phyloP scores from a whole-genome alignment of 2,113 vertebrate species.

The Phrynocephalus versicolor region DNA sequence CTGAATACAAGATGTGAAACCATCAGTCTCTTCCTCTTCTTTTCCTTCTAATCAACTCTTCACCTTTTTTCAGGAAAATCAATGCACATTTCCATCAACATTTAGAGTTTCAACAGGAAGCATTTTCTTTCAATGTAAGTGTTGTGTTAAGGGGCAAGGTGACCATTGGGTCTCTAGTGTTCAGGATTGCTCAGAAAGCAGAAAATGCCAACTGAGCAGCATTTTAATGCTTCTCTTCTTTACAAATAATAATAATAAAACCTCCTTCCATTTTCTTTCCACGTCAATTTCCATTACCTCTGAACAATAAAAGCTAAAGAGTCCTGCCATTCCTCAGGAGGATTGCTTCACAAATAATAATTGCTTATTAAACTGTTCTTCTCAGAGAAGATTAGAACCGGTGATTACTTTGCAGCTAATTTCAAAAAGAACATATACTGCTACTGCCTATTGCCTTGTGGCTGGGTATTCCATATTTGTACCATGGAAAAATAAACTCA shows the following conservation, averaged over 20 bases:
- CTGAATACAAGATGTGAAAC: slow-evolving; percentile 33
- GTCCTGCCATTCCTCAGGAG: not conserved
- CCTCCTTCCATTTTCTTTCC: not conserved
- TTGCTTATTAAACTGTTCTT: slow-evolving; percentile 33
- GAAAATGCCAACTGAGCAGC: not conserved
- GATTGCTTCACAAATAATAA: slow-evolving; percentile 36
- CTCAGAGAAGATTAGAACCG: slow-evolving; percentile 26
- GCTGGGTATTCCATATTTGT: not conserved
- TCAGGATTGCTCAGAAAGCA: not conserved
- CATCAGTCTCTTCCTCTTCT: slow-evolving; percentile 32
- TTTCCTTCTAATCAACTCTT: slow-evolving; percentile 24
- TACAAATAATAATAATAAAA: not conserved
- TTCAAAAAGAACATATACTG: not conserved
- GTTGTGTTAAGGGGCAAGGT: slow-evolving; percentile 27
- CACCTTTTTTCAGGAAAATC: slow-evolving; percentile 21
- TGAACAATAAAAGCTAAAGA: not conserved
- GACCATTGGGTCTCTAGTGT: not conserved
- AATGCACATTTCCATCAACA: slow-evolving; percentile 37
- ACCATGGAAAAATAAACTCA: not conserved
- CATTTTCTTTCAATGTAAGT: slow-evolving; percentile 16
- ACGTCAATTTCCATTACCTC: slow-evolving; percentile 6
- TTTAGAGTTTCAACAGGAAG: slow-evolving; percentile 32
- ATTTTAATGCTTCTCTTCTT: slow-evolving; percentile 1
- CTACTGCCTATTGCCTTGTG: not conserved
- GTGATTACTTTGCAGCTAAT: slow-evolving; percentile 21